Base-by-base conservation (phyloP, 1,140 invertebrate species). In the Drosophila orena region DNA sequence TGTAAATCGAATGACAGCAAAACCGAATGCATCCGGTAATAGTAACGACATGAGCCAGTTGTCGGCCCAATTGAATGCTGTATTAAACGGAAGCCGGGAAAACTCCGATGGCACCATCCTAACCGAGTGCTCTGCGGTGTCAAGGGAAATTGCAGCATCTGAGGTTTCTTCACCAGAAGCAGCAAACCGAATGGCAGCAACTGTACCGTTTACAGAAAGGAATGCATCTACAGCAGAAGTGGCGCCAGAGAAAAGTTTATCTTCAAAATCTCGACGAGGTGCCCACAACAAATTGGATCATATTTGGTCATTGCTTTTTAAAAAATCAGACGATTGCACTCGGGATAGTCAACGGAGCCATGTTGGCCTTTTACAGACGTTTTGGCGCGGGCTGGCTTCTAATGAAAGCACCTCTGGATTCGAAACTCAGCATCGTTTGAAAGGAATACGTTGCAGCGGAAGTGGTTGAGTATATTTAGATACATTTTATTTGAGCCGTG, bases 361-460 rank as follows among this genome's bases (percentile, higher is more conserved):
- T 77, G 78, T 91, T 17, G 84, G 90, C 15, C 56, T 92, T 3
- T 68, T 92, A 62, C 76, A 80, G 3, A 79, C 73, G 6, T 60
- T 81, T 50, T 89, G 85, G 77, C 77, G 76, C 42, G 70, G 80
- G 7, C 61, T 77, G 59, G 57, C 57, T 54, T 37, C 15, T 22
- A 59, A 46, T n/a, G 34, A 69, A 14, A 65, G 74, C 30, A 35
- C 6, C 3, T 71, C 79, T 10, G 72, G 72, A 2, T 80, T 91
- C 50, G 66, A 42, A 47, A 62, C 66, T 12, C 78, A 92, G 40
- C 91, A 92, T 74, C 83, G 89, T 15, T 75, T 92, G 4, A 92
- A 92, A 42, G 91, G 91, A 38, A 92, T 92, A 49, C 86, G 91
- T 43, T 77, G 85, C 89, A 92, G 91, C 72, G 91, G 91, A 72